A percentile compares a stretch with the other conserved stretches of the same genome.
Conservation (phyloP, 2,113 vertebrate species). For the Vimba vimba region DNA sequence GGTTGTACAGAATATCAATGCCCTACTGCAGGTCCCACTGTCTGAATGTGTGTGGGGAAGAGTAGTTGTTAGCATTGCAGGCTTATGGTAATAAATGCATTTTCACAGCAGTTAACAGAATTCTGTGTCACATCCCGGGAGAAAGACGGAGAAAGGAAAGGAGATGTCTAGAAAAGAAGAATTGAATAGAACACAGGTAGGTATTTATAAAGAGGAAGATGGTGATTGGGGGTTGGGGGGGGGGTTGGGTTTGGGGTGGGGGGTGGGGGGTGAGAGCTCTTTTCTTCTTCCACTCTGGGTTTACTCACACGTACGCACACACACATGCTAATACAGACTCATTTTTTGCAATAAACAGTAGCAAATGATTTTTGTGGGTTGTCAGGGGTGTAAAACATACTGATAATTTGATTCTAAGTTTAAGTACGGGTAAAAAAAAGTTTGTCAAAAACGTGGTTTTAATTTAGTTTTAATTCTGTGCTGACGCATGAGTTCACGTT, state of each 20-base stretch:
- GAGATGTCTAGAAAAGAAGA: conserved; percentile 63
- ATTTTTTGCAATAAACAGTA: neutral
- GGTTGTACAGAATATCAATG: conserved; percentile 60
- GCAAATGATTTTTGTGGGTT: neutral
- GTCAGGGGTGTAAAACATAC: neutral
- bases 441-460: neutral
- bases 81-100: conserved; percentile 59
- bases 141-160: conserved; percentile 69
- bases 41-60: conserved; percentile 19
- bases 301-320: neutral
- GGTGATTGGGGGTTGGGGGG: neutral
- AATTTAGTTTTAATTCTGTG: neutral
- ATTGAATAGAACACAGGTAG: conserved; percentile 30
- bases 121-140: conserved; percentile 79
- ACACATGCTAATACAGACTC: neutral
- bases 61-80: conserved; percentile 41
- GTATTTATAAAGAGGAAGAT: conserved; percentile 35
- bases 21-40: conserved; percentile 34
- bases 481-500: neutral
- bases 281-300: neutral
- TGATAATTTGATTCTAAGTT: too few species aligned
- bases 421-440: neutral
- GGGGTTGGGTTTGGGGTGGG: neutral
- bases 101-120: conserved; percentile 63
- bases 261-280: conserved; percentile 2